Conservation (phyloP, 2,888 invertebrate genomes). For the Drosophila prolongata region DNA sequence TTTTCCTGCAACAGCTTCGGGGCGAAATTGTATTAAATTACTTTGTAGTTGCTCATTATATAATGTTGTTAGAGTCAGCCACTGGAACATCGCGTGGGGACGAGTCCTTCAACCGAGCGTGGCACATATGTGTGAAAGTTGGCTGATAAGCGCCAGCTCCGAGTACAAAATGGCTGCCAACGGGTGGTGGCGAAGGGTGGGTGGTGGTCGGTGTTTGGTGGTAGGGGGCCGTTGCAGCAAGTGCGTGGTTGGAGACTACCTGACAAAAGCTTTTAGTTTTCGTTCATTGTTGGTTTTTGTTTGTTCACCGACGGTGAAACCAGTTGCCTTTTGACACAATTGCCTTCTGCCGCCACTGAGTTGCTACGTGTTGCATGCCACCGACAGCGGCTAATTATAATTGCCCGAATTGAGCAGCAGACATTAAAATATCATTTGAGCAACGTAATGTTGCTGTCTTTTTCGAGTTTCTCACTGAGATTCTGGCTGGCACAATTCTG, state of each 20-base stretch:
- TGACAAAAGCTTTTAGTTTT: conserved; percentile 46
- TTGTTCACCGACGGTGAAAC: conserved; percentile 5
- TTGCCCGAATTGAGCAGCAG: conserved; percentile 33
- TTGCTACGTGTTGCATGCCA: conserved; percentile 59
- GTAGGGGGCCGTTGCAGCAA: no score
- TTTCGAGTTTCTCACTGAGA: conserved; percentile 4
- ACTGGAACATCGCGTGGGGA: conserved; percentile 49
- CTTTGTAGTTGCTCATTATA: conserved; percentile 76
- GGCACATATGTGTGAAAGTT: conserved; percentile 44
- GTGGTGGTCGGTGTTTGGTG: neutral
- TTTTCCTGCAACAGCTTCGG: conserved; percentile 47
- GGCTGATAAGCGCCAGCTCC: conserved; percentile 34
- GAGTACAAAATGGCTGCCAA: conserved; percentile 27
- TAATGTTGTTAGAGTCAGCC: conserved; percentile 72
- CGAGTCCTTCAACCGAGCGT: conserved; percentile 32
- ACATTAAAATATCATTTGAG: conserved; percentile 45
- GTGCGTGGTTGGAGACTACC: conserved; percentile 15
- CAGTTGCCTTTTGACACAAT: conserved; percentile 44
- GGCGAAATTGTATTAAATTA: conserved; percentile 79
- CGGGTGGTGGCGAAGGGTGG: conserved; percentile 1
- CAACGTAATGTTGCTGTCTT: neutral
- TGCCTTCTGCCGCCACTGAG: conserved; percentile 1
- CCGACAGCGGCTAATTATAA: conserved; percentile 51
- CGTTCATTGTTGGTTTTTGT: conserved; percentile 29
- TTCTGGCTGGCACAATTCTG: conserved; percentile 1